Percentiles rank a stretch among this genome's conserved stretches.
Conservation (phyloP, 2,888 invertebrate species). For the Arrhopalites spinosus region DNA sequence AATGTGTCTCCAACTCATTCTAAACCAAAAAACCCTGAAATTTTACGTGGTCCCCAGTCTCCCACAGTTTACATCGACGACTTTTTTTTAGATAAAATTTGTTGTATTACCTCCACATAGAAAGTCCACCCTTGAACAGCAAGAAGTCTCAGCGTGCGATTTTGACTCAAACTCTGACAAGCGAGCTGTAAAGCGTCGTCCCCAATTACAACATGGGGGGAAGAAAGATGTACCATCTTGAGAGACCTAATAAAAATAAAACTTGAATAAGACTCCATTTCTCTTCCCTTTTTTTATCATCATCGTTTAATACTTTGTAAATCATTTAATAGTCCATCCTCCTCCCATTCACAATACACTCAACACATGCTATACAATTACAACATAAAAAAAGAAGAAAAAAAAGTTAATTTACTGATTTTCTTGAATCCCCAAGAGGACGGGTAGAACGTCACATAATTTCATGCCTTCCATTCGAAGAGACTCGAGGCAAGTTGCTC, state of each 20-base stretch:
- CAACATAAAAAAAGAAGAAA: too few relatives aligned
- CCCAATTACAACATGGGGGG: constrained; percentile 63
- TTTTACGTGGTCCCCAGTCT: not conserved
- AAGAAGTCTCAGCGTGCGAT: constrained; percentile 62
- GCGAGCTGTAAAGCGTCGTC: constrained; percentile 63
- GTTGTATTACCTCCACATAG: constrained; percentile 65
- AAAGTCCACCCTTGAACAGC: constrained; percentile 66
- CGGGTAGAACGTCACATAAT: constrained; percentile 65
- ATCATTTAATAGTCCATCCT: too few relatives aligned
- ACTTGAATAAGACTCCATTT: too few relatives aligned
- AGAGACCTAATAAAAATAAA: constrained; percentile 57
- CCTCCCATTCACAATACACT: too few relatives aligned
- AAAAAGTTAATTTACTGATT: constrained; percentile 59
- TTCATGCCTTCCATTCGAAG: constrained; percentile 64
- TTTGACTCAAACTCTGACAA: constrained; percentile 62
- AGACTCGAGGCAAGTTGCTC: constrained; percentile 64
- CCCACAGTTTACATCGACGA: too few relatives aligned
- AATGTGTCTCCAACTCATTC: constrained; percentile 16
- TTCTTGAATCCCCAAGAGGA: constrained; percentile 64
- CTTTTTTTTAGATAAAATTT: too few relatives aligned
- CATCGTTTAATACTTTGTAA: too few relatives aligned
- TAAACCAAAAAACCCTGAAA: not conserved
- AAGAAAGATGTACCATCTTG: constrained; percentile 65
- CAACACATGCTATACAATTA: too few relatives aligned
- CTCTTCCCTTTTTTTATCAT: too few relatives aligned